A percentile compares a stretch with the other conserved stretches of the same genome.
phyloP scores from a whole-genome alignment of 2,888 invertebrate species.

The Yponomeuta malinellus region DNA sequence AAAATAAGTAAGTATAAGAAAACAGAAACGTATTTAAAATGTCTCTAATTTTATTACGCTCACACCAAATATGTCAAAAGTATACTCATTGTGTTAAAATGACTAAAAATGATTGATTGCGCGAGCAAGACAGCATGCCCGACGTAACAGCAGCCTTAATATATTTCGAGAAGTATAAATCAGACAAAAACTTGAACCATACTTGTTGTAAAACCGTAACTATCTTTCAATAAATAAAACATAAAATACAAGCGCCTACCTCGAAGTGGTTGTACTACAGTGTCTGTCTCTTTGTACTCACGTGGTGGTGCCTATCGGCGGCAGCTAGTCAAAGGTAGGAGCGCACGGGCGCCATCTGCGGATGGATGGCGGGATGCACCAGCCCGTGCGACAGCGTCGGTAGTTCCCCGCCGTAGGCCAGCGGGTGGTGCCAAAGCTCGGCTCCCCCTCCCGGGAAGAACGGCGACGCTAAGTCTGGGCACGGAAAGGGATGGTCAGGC shows the following conservation, averaged over 20 bases:
- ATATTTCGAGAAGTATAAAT: background rate
- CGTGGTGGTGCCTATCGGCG: conserved; percentile 84
- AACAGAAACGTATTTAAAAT: no score
- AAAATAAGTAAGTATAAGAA: no score
- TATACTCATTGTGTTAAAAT: no score
- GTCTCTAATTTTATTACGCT: no score
- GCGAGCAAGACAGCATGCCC: no score
- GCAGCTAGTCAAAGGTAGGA: conserved; percentile 98
- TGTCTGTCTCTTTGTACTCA: conserved; percentile 49
- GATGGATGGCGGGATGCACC: conserved; percentile 97
- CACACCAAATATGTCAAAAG: no score
- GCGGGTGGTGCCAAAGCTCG: conserved; percentile 95
- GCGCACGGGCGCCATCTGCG: conserved; percentile 96
- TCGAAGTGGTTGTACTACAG: no score
- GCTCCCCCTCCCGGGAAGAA: conserved; percentile 93
- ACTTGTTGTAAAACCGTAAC: no score
- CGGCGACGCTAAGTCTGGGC: conserved; percentile 93
- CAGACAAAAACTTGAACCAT: no score
- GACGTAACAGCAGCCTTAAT: background rate
- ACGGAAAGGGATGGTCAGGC: conserved; percentile 17
- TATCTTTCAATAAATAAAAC: no score
- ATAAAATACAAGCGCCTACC: no score
- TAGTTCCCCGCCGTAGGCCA: conserved; percentile 87
- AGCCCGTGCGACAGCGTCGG: conserved; percentile 92
- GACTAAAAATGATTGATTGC: no score